Base-by-base conservation (phyloP, 2,888 invertebrate species). In the Unio pictorum region DNA sequence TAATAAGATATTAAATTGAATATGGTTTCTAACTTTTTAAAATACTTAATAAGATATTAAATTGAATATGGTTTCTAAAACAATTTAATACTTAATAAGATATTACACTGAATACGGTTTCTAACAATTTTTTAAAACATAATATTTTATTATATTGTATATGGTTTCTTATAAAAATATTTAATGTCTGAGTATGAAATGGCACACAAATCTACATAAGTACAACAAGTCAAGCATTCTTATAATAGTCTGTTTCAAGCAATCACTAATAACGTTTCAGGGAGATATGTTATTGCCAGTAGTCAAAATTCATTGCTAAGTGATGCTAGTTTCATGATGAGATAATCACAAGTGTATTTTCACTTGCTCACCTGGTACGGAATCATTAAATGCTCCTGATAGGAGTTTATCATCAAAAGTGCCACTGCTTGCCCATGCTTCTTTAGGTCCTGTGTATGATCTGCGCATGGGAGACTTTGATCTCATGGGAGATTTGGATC, bases 371-470 rank as follows among this genome's bases (percentile, higher is more conserved):
- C 68, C 72, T 45, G 45, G 45, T 45, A 45, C 8, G 3, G 45
- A 15, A 15, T 45, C 45, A 3, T 45, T 45, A 64, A 73, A 77
- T 26, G 73, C 73, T 34, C 75, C 74, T 62, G 72, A 66, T 54
- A 67, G 68, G 3, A 65, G 55, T n/a, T 23, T 61, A 23, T 72
- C 68, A 54, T 72, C 60, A n/a, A 68, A 60, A 30, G 45, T 55
- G 28, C 74, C 72, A 69, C 79, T 74, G 63, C 81, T 82, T 11
- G 81, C 81, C 86, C 86, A 86, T 3, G 86, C 86, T 69, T 86
- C 84, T 64, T 78, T 81, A 17, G 82, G 82, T 28, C 61, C 61
- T 23, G 61, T 60, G 1, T 56, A 61, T 17, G 68, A 57, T 58
- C 63, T 67, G 18, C 69, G 57, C 28, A 69, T 61, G 6, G 79